Percentiles rank a stretch among this genome's conserved stretches.
These are phyloP conservation scores for Heloderma charlesbogerti DNA, from an alignment of 2,113 vertebrate species.

Conservation along the genomic window DNA sequence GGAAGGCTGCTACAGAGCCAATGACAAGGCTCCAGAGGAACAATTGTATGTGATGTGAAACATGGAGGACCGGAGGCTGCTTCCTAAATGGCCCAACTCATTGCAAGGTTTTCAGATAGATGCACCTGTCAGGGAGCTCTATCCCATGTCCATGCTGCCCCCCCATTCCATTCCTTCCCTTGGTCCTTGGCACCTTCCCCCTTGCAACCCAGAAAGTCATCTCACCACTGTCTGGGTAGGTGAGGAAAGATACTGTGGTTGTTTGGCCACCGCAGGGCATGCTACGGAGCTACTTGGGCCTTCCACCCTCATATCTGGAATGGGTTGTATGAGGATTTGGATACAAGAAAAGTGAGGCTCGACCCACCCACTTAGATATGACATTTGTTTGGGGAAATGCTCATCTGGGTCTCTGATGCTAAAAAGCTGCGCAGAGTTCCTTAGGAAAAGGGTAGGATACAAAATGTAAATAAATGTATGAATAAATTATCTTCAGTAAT, in stretches of 20 bases:
- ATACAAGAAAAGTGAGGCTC: not conserved
- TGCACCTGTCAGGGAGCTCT: too few relatives aligned
- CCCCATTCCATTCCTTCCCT: not conserved
- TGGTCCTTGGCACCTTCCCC: too few relatives aligned
- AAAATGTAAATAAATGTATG: not conserved
- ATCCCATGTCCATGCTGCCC: not conserved
- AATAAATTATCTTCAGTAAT: slow-evolving; percentile 2
- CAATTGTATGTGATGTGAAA: not conserved
- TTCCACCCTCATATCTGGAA: not conserved
- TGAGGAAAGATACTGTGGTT: not conserved
- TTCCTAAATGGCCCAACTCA: not conserved
- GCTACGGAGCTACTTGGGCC: not conserved
- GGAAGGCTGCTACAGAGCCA: too few relatives aligned
- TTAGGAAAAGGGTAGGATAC: not conserved
- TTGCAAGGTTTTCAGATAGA: not conserved
- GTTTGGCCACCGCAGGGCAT: not conserved
- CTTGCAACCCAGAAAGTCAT: too few relatives aligned
- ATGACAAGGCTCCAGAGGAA: not conserved
- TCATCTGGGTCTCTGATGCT: not conserved
- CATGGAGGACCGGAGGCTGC: not conserved
- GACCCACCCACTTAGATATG: too few relatives aligned
- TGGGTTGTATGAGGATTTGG: not conserved
- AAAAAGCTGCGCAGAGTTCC: not conserved
- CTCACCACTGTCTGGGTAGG: too few relatives aligned
- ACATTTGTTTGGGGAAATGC: not conserved